These are phyloP conservation scores for Cryptocephalus primarius DNA, from an alignment of 2,888 invertebrate genomes.

Conservation along the genomic window DNA sequence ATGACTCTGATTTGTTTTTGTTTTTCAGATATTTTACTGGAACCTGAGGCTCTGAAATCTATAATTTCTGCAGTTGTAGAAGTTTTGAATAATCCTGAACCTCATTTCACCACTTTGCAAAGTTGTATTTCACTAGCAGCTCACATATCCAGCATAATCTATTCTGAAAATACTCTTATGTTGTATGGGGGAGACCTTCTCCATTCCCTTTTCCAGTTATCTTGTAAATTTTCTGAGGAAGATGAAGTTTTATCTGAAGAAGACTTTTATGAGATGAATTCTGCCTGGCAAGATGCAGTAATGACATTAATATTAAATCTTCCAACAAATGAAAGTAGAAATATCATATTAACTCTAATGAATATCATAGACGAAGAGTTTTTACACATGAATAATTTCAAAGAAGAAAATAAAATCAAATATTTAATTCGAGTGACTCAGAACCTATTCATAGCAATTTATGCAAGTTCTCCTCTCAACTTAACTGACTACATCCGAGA, in stretches of 20 bases:
- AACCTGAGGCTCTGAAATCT: too few species aligned
- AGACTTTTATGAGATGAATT: conserved; percentile 45
- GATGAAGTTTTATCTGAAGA: conserved; percentile 35
- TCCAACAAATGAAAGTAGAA: conserved; percentile 10
- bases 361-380: conserved; percentile 15
- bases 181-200: conserved; percentile 37
- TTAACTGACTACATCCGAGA: conserved; percentile 17
- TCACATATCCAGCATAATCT: conserved; percentile 41
- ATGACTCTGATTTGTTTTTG: background rate
- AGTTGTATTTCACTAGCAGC: conserved; percentile 43
- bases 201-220: conserved; percentile 38
- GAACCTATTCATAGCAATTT: conserved; percentile 21
- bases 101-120: too few species aligned
- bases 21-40: too few species aligned
- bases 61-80: too few species aligned
- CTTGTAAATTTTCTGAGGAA: conserved; percentile 32
- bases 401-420: conserved; percentile 9
- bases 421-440: conserved; percentile 19
- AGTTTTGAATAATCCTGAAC: too few species aligned
- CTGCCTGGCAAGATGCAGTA: conserved; percentile 48
- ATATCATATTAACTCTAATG: conserved; percentile 15
- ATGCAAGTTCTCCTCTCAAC: conserved; percentile 19
- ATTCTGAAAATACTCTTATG: conserved; percentile 35
- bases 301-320: conserved; percentile 20
- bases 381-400: conserved; percentile 1